Evolutionary conservation across 2,888 invertebrate species (phyloP).

Genomic region (Asteroscopus sphinx): DNA sequence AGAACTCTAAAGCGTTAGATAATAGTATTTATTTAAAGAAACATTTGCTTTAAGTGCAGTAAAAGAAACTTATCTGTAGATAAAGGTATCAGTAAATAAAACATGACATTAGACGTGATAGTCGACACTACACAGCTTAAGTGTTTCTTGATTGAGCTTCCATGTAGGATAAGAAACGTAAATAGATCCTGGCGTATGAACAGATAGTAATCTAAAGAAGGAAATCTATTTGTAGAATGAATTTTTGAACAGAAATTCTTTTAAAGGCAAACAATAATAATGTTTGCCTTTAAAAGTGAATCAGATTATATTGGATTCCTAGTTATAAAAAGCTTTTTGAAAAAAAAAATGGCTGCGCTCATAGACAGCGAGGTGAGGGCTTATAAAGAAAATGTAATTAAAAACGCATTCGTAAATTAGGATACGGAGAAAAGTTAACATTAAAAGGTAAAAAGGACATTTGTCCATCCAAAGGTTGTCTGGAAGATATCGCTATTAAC

Average conservation of each 20-base stretch:
- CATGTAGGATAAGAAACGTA: conserved; percentile 46
- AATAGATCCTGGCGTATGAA: conserved; percentile 33
- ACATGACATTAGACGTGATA: conserved; percentile 48
- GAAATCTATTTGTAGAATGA: conserved; percentile 1
- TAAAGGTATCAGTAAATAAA: conserved; percentile 57
- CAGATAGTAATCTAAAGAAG: conserved; percentile 13
- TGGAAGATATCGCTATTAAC: too few species aligned
- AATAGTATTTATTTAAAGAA: conserved; percentile 48
- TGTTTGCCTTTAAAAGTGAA: background rate
- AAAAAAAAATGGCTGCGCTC: too few species aligned
- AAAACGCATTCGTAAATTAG: too few species aligned
- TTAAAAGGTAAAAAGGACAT: conserved; percentile 14
- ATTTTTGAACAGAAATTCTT: background rate
- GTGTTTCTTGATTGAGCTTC: conserved; percentile 58
- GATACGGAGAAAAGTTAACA: too few species aligned
- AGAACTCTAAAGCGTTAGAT: conserved; percentile 45
- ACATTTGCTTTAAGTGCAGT: conserved; percentile 49
- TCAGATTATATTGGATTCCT: background rate
- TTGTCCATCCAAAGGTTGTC: too few species aligned
- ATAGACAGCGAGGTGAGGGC: too few species aligned
- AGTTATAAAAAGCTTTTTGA: too few species aligned
- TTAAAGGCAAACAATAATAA: background rate
- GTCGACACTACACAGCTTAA: conserved; percentile 46
- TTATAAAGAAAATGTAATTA: too few species aligned
- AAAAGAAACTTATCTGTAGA: conserved; percentile 54